These are phyloP conservation scores for Aphodius granarius DNA, from an alignment of 2,888 invertebrate genomes.

Conservation along the genomic window DNA sequence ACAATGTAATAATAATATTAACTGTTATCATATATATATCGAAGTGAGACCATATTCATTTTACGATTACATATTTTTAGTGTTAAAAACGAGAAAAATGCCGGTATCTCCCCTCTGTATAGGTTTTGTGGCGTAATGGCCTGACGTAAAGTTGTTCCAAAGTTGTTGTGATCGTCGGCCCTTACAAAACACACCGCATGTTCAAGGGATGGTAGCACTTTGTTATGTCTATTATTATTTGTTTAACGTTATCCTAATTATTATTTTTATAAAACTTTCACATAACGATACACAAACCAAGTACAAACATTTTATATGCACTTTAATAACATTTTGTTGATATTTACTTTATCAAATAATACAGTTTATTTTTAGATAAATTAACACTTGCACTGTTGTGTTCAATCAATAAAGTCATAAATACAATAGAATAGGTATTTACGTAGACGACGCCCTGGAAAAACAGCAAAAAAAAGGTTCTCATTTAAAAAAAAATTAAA, in stretches of 20 bases:
- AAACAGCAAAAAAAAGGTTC: too few relatives aligned
- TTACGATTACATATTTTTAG: constrained; percentile 26
- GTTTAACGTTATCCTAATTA: background rate
- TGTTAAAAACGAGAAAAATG: background rate
- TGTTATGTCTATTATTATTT: background rate
- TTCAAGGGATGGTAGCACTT: background rate
- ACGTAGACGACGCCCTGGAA: too few relatives aligned
- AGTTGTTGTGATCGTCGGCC: background rate
- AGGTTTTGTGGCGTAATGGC: background rate
- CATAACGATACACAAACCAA: background rate
- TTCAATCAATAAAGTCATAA: too few relatives aligned
- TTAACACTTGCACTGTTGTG: too few relatives aligned
- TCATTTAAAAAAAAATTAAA: too few relatives aligned
- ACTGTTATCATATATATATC: constrained; percentile 23
- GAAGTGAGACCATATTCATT: constrained; percentile 25
- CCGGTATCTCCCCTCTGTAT: background rate
- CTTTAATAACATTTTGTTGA: too few relatives aligned
- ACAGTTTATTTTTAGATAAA: too few relatives aligned
- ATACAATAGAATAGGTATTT: too few relatives aligned
- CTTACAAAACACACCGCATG: background rate
- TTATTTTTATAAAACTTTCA: background rate
- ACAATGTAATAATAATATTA: constrained; percentile 32
- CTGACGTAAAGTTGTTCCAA: background rate
- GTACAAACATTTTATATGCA: background rate
- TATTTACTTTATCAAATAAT: too few relatives aligned